A percentile compares a stretch with the other conserved stretches of the same genome.
phyloP scores from a whole-genome alignment of 2,113 vertebrate genomes.

The Rhodinocichla rosea region DNA sequence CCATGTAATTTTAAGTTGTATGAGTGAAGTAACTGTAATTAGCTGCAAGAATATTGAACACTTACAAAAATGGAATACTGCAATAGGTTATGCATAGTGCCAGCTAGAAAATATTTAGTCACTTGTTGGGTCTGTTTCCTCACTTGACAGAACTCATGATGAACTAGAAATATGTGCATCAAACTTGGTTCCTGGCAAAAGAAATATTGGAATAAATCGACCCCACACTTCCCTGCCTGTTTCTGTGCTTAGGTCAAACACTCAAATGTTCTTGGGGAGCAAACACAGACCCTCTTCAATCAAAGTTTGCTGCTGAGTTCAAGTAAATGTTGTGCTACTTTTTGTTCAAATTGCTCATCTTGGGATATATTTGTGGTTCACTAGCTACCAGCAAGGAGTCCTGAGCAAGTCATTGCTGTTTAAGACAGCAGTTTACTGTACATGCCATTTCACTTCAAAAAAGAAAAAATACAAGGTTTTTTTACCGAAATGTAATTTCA shows the following conservation, averaged over 20 bases:
- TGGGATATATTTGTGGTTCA: background rate
- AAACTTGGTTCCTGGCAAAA: background rate
- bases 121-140: background rate
- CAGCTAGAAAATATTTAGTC: background rate
- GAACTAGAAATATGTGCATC: background rate
- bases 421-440: background rate
- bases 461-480: background rate
- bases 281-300: background rate
- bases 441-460: background rate
- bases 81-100: background rate
- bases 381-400: background rate
- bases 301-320: background rate
- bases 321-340: background rate
- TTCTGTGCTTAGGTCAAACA: background rate
- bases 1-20: background rate
- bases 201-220: background rate
- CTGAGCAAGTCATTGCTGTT: background rate
- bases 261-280: background rate
- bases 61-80: background rate
- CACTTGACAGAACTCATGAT: background rate
- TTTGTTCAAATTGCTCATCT: background rate
- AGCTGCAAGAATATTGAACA: background rate
- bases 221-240: background rate
- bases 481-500: background rate
- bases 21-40: background rate